Evolutionary conservation across 2,888 invertebrate genomes (phyloP), one percentile per base, ranked within the genome.

Genomic region (Tupiocoris notatus): DNA sequence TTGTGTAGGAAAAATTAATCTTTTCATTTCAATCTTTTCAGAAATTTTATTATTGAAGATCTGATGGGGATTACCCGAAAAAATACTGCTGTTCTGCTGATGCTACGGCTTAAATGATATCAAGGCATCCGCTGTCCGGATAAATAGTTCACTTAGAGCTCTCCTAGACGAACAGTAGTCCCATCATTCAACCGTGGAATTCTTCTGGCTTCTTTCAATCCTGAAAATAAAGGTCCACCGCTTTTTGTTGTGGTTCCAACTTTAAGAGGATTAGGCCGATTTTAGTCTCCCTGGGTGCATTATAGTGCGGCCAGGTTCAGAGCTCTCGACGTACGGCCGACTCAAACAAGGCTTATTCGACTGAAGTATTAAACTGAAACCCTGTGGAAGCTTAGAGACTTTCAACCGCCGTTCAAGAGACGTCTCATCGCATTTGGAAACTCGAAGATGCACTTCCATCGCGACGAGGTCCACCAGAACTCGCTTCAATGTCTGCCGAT

Each of bases 241-340:
- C 24, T 70, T 70, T 70, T 70, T 70, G 70, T 70, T 70, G 70
- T 70, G 70, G 70, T 70, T n/a, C 25, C 39, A 58, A 57, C 70
- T 70, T 57, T 68, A 70, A 70, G 70, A 70, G 59, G 70, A 59
- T 70, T 70, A 59, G 20, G 21, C 25, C 59, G 59, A 70, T 70
- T 70, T 70, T 70, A 24, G 59, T 59, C 70, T 39, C 39, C 39
- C 6, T n/a, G n/a, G n/a, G n/a, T n/a, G n/a, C n/a, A n/a, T n/a
- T n/a, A n/a, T n/a, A n/a, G n/a, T n/a, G n/a, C n/a, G n/a, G n/a
- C n/a, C n/a, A n/a, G n/a, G n/a, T n/a, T n/a, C n/a, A n/a, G n/a
- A n/a, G n/a, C n/a, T n/a, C n/a, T n/a, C n/a, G n/a, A n/a, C n/a
- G n/a, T 39, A 39, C 39, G 39, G 39, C n/a, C n/a, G 39, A 12